A percentile compares a stretch with the other conserved stretches of the same genome.
phyloP scores from a whole-genome alignment of 2,888 invertebrate genomes.

The Spicauda simplicius region DNA sequence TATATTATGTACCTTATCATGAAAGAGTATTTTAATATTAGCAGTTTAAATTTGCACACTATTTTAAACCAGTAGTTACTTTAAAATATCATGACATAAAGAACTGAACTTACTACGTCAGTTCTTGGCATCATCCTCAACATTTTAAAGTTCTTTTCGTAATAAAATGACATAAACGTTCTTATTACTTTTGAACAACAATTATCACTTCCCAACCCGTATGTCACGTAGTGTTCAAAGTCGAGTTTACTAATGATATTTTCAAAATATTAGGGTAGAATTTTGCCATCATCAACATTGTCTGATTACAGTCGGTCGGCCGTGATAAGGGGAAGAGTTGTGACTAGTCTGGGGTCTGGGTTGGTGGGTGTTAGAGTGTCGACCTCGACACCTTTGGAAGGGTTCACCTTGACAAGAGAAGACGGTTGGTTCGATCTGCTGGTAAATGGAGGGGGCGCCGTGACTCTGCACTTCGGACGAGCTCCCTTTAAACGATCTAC shows the following conservation, averaged over 20 bases:
- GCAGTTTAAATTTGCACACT: slow-evolving; percentile 5
- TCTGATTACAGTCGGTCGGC: slow-evolving; percentile 93
- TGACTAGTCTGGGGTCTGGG: slow-evolving; percentile 95
- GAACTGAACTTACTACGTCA: no score
- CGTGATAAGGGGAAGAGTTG: slow-evolving; percentile 97
- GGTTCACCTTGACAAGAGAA: slow-evolving; percentile 96
- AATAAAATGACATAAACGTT: no score
- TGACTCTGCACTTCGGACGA: slow-evolving; percentile 96
- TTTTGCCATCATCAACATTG: slow-evolving; percentile 14
- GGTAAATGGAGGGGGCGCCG: slow-evolving; percentile 99
- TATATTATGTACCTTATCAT: neutral
- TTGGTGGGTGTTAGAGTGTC: slow-evolving; percentile 98
- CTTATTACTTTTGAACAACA: no score
- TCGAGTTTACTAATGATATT: neutral
- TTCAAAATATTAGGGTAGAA: slow-evolving; percentile 17
- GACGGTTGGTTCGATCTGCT: slow-evolving; percentile 99
- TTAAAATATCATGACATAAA: neutral
- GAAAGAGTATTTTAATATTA: slow-evolving; percentile 1
- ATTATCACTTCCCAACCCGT: slow-evolving; percentile 10
- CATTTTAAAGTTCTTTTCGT: no score
- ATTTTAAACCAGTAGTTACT: slow-evolving; percentile 11
- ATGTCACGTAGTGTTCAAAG: slow-evolving; percentile 3
- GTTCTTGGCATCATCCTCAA: no score
- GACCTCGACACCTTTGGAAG: slow-evolving; percentile 96
- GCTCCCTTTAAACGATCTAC: slow-evolving; percentile 95